Evolutionary conservation across 1,140 invertebrate species (phyloP), one percentile per base, ranked within the genome.

Genomic region (Atta texana): DNA sequence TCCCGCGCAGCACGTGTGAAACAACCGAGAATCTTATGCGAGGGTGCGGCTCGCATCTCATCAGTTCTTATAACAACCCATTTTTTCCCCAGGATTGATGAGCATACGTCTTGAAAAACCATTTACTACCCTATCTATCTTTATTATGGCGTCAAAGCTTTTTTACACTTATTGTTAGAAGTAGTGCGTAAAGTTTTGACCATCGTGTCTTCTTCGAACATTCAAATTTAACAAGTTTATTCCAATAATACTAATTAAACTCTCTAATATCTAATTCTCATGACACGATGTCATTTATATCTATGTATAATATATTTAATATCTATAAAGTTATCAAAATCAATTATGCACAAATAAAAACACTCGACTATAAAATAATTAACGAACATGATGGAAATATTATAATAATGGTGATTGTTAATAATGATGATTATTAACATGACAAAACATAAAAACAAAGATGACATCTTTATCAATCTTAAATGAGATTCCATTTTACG

Each of bases 1-100:
- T 84, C 51, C 53, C 69, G 24, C 18, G 1, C 39, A 74, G 80
- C 80, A 84, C 55, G 55, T 84, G 80, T 84, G 69, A 74, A 28
- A 84, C 69, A 84, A 84, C 24, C 57, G 68, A 61, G 12, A 44
- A 61, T 59, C 80, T 59, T 59, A 24, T 31, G 55, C 21, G 53
- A 82, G 66, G 78, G 68, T 61, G 39, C 68, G 68, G 5, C 34
- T 61, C 24, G 66, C 39, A 44, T 74, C 55, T 72, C 80, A 74
- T 74, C 55, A 61, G 28, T 34, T 84, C 55, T 61, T 74, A n/a
- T 61, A 74, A 51, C 80, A 61, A 61, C 69, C n/a, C 44, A 61
- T 61, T 84, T 84, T 57, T 31, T 31, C 34, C 34, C 16, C 24
- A 14, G 31, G n/a, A 84, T 74, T 61, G 72, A 84, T 71, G 39